Base-by-base conservation (phyloP, 2,797 vertebrate genomes). In the Mico argentatus region DNA sequence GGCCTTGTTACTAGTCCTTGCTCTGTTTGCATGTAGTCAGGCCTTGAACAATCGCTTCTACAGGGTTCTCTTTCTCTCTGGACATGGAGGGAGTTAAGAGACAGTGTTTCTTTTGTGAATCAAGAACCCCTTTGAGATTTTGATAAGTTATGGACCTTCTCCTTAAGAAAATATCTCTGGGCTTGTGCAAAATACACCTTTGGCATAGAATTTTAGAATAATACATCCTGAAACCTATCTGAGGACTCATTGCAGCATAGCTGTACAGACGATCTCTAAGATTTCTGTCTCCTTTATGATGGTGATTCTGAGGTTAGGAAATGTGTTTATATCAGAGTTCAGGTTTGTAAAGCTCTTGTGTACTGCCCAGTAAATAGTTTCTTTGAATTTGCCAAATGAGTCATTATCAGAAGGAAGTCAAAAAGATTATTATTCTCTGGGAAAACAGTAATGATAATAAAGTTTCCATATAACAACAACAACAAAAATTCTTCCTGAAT, bases 401-500 rank as follows among this genome's bases (percentile, higher is more conserved):
- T 79, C 61, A 73, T 79, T 73, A 24, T 44, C 15, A 36, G n/a
- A 84, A 94, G 73, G n/a, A 95, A 72, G 36, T 73, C 88, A 50
- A 67, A 90, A 97, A 84, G 33, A 79, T 14, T 48, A 13, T 11
- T 48, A 13, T 14, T 6, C 26, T 82, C 85, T 70, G 46, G 48
- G 50, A 72, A 88, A 87, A 84, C 5, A 92, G 39, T 70, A 24
- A 92, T 2, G 24, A n/a, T 22, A 79, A n/a, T 70, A n/a, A 59
- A 59, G 41, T 11, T 7, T n/a, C 30, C 57, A 41, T 0, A 0
- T 48, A 88, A 95, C 61, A 67, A 19, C 17, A 52, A 50, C 48
- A 52, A 91, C 94, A 97, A 46, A 33, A 64, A 95, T 72, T 90
- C 94, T 72, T 87, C 94, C 57, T 91, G 64, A 91, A 77, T 94